Evolutionary conservation across 2,113 vertebrate genomes (phyloP).

Genomic region (Tautogolabrus adspersus): DNA sequence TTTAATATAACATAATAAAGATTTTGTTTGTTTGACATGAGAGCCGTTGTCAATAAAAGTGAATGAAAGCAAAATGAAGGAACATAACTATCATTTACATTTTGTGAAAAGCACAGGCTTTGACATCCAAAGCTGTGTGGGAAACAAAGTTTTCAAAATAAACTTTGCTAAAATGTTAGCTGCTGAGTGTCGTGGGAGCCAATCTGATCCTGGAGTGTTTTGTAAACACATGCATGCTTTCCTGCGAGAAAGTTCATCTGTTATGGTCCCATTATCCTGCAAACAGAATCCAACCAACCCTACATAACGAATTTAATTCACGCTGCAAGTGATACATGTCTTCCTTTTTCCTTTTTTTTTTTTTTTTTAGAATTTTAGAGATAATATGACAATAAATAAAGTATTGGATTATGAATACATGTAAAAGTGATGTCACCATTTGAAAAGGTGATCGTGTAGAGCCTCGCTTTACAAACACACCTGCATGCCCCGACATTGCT

Average conservation of each 20-base stretch:
- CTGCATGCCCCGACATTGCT: conserved; percentile 19
- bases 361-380: too few species aligned
- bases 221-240: conserved; percentile 50
- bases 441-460: background rate
- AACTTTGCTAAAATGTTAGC: conserved; percentile 1
- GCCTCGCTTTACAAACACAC: conserved; percentile 41
- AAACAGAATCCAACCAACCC: background rate
- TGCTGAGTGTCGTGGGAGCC: conserved; percentile 25
- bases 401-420: background rate
- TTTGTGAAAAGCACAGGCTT: background rate
- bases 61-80: background rate
- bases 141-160: conserved; percentile 47
- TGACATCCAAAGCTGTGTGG: background rate
- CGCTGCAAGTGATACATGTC: background rate
- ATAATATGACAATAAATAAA: background rate
- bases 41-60: background rate
- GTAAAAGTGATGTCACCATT: background rate
- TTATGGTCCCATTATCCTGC: background rate
- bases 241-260: background rate
- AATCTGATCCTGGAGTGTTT: conserved; percentile 44
- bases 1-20: conserved; percentile 8
- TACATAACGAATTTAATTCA: background rate
- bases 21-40: background rate
- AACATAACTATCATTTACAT: background rate
- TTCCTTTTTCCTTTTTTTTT: background rate